Conservation (phyloP, 2,888 invertebrate genomes). For the Griposia aprilina region DNA sequence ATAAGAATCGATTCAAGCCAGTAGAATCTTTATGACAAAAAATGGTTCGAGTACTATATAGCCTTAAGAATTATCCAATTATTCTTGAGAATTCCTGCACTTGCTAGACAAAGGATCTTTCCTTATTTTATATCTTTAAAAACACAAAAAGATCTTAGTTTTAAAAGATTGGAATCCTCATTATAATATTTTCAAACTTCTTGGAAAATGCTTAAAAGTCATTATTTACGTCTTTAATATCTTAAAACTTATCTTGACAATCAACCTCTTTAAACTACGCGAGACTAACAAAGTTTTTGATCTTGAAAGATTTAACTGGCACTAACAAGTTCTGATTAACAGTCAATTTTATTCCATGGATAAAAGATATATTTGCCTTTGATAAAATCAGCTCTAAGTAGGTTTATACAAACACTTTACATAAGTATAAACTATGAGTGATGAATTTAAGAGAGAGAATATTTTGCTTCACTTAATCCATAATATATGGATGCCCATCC, state of each 20-base stretch:
- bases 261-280: slow-evolving; percentile 5
- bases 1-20: background rate
- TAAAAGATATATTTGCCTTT: too few relatives aligned
- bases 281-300: background rate
- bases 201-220: background rate
- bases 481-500: too few relatives aligned
- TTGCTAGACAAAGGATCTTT: too few relatives aligned
- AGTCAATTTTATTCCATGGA: too few relatives aligned
- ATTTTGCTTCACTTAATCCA: too few relatives aligned
- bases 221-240: slow-evolving; percentile 11
- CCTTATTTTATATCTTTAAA: background rate
- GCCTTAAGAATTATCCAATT: background rate
- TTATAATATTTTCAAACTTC: background rate
- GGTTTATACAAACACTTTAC: too few relatives aligned
- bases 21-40: background rate
- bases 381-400: too few relatives aligned
- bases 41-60: background rate
- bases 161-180: background rate
- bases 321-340: too few relatives aligned
- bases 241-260: slow-evolving; percentile 11
- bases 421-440: too few relatives aligned
- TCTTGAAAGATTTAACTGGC: background rate
- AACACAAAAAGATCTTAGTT: background rate
- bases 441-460: too few relatives aligned
- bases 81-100: too few relatives aligned